A percentile compares a stretch with the other conserved stretches of the same genome.
These are phyloP conservation scores for Jaculus jaculus DNA, from an alignment of 2,113 vertebrate species.

Conservation along the genomic window DNA sequence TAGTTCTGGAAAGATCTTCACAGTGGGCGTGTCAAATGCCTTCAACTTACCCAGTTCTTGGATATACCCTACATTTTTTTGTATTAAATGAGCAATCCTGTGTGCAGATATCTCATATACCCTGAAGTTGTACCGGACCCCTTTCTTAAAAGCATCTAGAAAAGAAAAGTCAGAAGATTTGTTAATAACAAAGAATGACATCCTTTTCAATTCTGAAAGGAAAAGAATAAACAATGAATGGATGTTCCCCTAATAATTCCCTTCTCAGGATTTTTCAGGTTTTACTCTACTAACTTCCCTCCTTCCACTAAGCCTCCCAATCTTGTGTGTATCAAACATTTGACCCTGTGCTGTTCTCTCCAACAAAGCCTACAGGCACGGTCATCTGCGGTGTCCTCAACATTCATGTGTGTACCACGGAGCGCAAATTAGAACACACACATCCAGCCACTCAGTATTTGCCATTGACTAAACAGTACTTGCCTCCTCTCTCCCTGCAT, in stretches of 20 bases:
- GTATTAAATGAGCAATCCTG: conserved; percentile 44
- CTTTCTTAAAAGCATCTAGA: conserved; percentile 67
- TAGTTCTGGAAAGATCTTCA: neutral
- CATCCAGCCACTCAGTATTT: neutral
- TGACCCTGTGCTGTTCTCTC: neutral
- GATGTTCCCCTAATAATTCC: neutral
- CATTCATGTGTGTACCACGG: rapidly evolving
- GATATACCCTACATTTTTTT: conserved; percentile 65
- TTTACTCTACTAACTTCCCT: neutral
- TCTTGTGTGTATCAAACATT: neutral
- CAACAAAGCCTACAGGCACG: too few relatives aligned
- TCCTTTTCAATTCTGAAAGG: neutral
- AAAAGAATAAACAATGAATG: neutral
- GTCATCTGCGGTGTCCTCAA: rapidly evolving
- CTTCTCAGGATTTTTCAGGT: neutral
- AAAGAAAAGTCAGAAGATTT: conserved; percentile 30
- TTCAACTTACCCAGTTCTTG: conserved; percentile 67
- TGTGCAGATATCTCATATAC: conserved; percentile 62
- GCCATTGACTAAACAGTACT: neutral
- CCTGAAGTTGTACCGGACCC: conserved; percentile 71
- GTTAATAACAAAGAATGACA: neutral
- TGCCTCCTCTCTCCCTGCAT: neutral
- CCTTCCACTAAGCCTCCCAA: neutral
- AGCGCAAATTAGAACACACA: neutral
- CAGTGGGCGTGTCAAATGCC: neutral